phyloP scores from a whole-genome alignment of 1,140 invertebrate species.

The Ips typographus region DNA sequence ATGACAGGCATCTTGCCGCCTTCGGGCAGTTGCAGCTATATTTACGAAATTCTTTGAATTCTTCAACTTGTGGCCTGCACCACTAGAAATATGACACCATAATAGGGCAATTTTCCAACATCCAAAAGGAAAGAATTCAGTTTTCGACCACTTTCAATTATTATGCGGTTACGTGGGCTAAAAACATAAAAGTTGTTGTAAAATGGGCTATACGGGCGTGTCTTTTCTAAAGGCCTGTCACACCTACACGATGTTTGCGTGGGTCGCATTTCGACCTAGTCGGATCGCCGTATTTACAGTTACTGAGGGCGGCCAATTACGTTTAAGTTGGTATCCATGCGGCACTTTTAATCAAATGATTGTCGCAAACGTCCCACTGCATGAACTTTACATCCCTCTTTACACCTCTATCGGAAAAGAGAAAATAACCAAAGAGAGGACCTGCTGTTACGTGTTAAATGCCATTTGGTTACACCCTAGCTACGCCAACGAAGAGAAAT shows the following conservation, averaged over 20 bases:
- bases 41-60: constrained; percentile 26
- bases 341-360: background rate
- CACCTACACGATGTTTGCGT: constrained; percentile 8
- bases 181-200: background rate
- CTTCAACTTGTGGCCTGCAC: constrained; percentile 16
- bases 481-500: too few species aligned
- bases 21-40: constrained; percentile 18
- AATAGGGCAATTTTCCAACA: background rate
- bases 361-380: too few species aligned
- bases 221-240: constrained; percentile 15
- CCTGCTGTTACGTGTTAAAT: too few species aligned
- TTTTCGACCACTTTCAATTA: background rate
- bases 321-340: background rate
- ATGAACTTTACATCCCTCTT: too few species aligned
- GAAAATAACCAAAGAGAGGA: too few species aligned
- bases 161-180: constrained; percentile 9
- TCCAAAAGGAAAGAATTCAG: background rate
- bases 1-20: constrained; percentile 16
- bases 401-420: too few species aligned
- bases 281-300: constrained; percentile 8
- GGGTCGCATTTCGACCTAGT: constrained; percentile 16
- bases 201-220: constrained; percentile 5
- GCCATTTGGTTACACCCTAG: too few species aligned
- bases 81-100: background rate
- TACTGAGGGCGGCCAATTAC: constrained; percentile 10